Percentiles rank a stretch among this genome's conserved stretches.
phyloP scores from a whole-genome alignment of 2,113 vertebrate genomes.

The Dromaius novaehollandiae region DNA sequence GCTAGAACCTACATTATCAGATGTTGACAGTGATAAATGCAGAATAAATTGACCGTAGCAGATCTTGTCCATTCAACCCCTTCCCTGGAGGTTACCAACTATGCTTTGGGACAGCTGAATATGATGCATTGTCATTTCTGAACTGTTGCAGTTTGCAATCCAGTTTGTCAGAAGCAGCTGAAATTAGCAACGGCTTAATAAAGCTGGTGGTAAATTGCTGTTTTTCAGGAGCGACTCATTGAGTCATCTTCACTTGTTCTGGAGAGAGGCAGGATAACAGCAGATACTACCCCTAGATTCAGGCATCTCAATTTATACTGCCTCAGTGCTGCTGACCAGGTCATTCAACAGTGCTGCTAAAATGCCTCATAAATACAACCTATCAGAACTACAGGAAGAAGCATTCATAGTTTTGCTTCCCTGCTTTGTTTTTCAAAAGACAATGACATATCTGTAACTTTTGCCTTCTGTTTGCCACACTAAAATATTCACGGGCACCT shows the following conservation, averaged over 20 bases:
- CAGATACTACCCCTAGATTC: neutral
- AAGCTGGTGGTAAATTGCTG: neutral
- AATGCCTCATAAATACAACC: rapidly evolving
- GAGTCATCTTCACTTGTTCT: neutral
- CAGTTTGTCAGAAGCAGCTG: neutral
- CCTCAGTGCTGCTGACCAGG: neutral
- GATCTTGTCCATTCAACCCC: neutral
- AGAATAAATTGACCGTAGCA: slow-evolving; percentile 26
- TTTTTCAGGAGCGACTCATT: neutral
- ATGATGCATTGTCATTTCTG: neutral
- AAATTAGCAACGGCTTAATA: neutral
- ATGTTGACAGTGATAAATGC: neutral
- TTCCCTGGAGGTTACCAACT: neutral
- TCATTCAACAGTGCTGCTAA: neutral
- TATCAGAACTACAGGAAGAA: neutral
- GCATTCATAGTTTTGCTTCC: neutral
- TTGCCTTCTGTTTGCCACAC: neutral
- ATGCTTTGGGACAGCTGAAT: neutral
- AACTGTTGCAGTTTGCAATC: slow-evolving; percentile 30
- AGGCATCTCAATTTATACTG: neutral
- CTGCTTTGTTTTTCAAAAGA: neutral
- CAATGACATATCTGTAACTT: rapidly evolving
- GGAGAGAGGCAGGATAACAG: neutral
- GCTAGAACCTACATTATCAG: neutral
- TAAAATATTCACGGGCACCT: neutral